Conservation (phyloP, 2,888 invertebrate species). For the Tinea trinotella region DNA sequence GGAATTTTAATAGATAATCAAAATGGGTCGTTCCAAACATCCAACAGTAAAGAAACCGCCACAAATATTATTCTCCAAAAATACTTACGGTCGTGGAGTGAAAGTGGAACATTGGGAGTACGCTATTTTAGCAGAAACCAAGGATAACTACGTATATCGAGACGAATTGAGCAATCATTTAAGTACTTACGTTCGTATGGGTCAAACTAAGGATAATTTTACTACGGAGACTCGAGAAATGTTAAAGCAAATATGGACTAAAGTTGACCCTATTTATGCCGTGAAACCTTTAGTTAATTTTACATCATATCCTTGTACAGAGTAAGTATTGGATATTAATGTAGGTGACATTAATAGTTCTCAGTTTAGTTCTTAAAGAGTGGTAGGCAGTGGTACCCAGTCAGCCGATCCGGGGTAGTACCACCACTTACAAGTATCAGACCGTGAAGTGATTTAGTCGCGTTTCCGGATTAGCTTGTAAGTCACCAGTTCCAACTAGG, state of each 20-base stretch:
- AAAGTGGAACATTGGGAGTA: slow-evolving; percentile 65
- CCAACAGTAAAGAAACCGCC: slow-evolving; percentile 55
- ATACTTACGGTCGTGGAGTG: slow-evolving; percentile 44
- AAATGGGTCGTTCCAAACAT: slow-evolving; percentile 33
- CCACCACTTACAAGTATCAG: too few relatives aligned
- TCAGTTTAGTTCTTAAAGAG: too few relatives aligned
- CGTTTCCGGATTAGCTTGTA: too few relatives aligned
- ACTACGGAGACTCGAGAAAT: slow-evolving; percentile 61
- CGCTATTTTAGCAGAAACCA: slow-evolving; percentile 48
- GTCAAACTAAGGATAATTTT: slow-evolving; percentile 43
- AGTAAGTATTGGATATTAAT: slow-evolving; percentile 57
- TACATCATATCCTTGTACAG: slow-evolving; percentile 53
- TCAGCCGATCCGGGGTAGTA: too few relatives aligned
- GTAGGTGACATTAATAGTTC: too few relatives aligned
- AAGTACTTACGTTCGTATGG: slow-evolving; percentile 61
- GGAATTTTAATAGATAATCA: background rate
- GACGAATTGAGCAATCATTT: slow-evolving; percentile 55
- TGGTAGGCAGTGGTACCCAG: too few relatives aligned
- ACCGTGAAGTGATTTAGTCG: too few relatives aligned
- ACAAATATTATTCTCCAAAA: slow-evolving; percentile 61
- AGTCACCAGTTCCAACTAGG: too few relatives aligned
- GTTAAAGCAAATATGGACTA: slow-evolving; percentile 55
- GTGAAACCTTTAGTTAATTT: slow-evolving; percentile 61
- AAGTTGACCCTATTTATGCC: slow-evolving; percentile 51
- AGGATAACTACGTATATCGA: slow-evolving; percentile 64